Evolutionary conservation across 2,888 invertebrate species (phyloP).

Genomic region (Hymenopus coronatus): DNA sequence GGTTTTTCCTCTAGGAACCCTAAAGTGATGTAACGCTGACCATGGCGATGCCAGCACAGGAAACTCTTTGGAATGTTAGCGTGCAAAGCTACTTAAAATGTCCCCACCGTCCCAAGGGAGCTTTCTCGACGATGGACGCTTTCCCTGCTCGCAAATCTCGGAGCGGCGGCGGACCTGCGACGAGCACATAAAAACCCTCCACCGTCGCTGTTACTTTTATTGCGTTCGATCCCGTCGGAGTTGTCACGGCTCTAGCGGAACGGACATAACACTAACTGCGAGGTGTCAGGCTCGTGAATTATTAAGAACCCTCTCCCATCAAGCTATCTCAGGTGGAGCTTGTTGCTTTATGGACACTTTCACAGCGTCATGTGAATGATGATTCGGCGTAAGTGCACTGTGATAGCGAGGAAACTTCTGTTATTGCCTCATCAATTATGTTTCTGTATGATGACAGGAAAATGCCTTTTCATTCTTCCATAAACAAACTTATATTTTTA

Average conservation of each 20-base stretch:
- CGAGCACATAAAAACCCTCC: not conserved
- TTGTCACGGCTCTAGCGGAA: not conserved
- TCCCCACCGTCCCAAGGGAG: constrained; percentile 3
- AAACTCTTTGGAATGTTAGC: not conserved
- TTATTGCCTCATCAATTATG: not conserved
- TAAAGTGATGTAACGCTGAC: not conserved
- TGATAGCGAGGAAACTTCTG: not conserved
- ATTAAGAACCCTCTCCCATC: not conserved
- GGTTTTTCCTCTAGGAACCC: not conserved
- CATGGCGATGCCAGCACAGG: not conserved
- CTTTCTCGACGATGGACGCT: not conserved
- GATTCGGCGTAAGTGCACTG: not conserved
- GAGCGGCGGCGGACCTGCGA: not conserved
- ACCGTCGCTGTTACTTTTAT: constrained; percentile 5
- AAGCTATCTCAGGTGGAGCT: not conserved
- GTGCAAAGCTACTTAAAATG: constrained; percentile 6
- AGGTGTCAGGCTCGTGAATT: not conserved
- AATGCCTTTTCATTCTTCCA: not conserved
- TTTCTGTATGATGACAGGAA: not conserved
- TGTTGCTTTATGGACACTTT: not conserved
- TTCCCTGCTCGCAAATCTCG: not conserved
- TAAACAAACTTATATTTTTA: not conserved
- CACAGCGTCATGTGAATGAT: not conserved
- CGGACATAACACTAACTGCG: not conserved
- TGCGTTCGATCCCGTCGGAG: not conserved